Percentiles rank a stretch among this genome's conserved stretches.
phyloP scores from a whole-genome alignment of 2,888 invertebrate species.

The Diplazon laetatorius region DNA sequence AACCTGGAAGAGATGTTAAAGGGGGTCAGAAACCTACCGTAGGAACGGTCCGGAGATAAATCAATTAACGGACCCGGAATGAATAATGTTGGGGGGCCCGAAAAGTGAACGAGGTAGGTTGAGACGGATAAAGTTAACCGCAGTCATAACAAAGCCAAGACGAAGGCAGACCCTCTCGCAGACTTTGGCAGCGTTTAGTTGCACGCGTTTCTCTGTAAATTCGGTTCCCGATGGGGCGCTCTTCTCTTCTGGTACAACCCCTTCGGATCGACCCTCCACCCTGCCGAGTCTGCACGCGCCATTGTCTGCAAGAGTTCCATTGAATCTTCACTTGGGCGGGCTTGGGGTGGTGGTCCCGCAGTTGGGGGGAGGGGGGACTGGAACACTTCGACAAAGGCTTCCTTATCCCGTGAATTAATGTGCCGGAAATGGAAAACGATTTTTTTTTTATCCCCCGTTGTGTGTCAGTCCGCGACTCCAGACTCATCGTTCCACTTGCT shows the following conservation, averaged over 20 bases:
- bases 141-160: slow-evolving; percentile 64
- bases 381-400: slow-evolving; percentile 71
- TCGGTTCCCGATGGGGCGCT: slow-evolving; percentile 43
- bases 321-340: slow-evolving; percentile 70
- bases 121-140: not conserved
- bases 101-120: not conserved
- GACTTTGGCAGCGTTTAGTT: slow-evolving; percentile 63
- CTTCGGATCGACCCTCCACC: slow-evolving; percentile 55
- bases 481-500: slow-evolving; percentile 30
- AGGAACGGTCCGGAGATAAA: slow-evolving; percentile 65
- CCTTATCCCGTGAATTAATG: slow-evolving; percentile 74
- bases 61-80: slow-evolving; percentile 71
- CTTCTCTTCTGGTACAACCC: slow-evolving; percentile 66
- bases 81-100: slow-evolving; percentile 67
- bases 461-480: slow-evolving; percentile 31
- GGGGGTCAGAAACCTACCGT: too few relatives aligned
- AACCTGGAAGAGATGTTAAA: slow-evolving; percentile 15
- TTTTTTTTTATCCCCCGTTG: too few relatives aligned
- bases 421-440: slow-evolving; percentile 72
- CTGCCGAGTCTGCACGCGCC: slow-evolving; percentile 56
- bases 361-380: slow-evolving; percentile 36
- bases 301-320: slow-evolving; percentile 78
- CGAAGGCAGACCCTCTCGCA: slow-evolving; percentile 40
- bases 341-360: not conserved
- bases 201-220: slow-evolving; percentile 50